Evolutionary conservation across 2,113 vertebrate genomes (phyloP).

Genomic region (Eulemur rufifrons): DNA sequence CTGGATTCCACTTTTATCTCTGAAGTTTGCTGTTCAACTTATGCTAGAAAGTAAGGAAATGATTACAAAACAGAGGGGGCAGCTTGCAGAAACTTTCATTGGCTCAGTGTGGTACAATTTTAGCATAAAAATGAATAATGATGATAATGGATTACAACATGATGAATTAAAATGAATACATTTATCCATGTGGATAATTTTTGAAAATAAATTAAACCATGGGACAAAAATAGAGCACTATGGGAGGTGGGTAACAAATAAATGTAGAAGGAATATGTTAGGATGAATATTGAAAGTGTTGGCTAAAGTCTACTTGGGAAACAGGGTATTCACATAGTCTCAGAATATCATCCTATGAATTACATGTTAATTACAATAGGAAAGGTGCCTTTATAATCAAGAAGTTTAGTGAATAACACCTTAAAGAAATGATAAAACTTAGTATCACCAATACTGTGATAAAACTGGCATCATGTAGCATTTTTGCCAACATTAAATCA

Average conservation of each 20-base stretch:
- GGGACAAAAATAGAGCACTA: neutral
- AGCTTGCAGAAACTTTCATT: neutral
- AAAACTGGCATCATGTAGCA: neutral
- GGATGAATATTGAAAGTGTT: neutral
- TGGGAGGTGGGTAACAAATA: neutral
- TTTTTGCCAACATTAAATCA: neutral
- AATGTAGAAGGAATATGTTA: neutral
- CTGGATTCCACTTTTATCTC: neutral
- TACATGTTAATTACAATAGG: neutral
- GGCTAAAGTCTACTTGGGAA: neutral
- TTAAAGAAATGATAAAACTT: neutral
- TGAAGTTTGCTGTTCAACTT: neutral
- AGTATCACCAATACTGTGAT: neutral
- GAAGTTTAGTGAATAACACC: neutral
- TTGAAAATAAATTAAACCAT: neutral
- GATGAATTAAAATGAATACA: neutral
- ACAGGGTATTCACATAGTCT: neutral
- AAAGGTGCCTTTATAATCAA: neutral
- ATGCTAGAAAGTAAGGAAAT: neutral
- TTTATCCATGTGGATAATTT: neutral
- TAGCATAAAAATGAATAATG: neutral
- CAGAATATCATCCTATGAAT: neutral
- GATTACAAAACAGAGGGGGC: neutral
- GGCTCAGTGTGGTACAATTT: neutral
- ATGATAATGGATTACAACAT: neutral